phyloP scores from a whole-genome alignment of 1,140 invertebrate species.

The Hermetia illucens region DNA sequence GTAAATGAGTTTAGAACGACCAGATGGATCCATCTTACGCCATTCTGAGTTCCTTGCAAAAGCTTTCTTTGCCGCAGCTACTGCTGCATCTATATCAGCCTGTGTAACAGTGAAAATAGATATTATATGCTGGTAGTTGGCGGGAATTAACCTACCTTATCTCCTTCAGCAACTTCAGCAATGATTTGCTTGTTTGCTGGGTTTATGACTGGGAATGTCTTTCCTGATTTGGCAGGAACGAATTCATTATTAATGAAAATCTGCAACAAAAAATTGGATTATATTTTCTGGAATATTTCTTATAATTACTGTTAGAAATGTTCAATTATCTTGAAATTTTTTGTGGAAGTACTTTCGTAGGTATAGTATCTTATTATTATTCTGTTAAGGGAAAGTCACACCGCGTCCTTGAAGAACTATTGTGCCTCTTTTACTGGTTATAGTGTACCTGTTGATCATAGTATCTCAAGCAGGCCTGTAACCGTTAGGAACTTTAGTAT shows the following conservation, averaged over 20 bases:
- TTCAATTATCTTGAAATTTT: too few relatives aligned
- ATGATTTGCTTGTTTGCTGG: constrained; percentile 69
- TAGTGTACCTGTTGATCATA: too few relatives aligned
- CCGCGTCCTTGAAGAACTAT: too few relatives aligned
- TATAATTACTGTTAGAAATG: too few relatives aligned
- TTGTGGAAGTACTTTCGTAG: too few relatives aligned
- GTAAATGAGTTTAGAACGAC: constrained; percentile 38
- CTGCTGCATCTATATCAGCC: constrained; percentile 59
- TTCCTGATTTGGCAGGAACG: constrained; percentile 58
- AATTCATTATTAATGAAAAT: constrained; percentile 91
- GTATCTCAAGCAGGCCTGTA: too few relatives aligned
- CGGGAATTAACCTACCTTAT: constrained; percentile 49
- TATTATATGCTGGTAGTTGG: background rate
- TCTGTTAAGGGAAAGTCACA: too few relatives aligned
- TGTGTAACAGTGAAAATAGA: constrained; percentile 15
- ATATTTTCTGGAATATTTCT: too few relatives aligned
- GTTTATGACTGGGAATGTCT: constrained; percentile 61
- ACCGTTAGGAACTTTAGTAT: too few relatives aligned
- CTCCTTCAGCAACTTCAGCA: constrained; percentile 63
- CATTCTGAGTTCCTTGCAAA: constrained; percentile 57
- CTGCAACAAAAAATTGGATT: constrained; percentile 47
- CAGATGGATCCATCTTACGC: constrained; percentile 58
- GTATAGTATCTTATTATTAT: too few relatives aligned
- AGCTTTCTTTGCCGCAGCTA: constrained; percentile 58
- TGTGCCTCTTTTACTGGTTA: too few relatives aligned